Evolutionary conservation across 2,113 vertebrate species (phyloP).

Genomic region (Chelonoidis abingdonii): DNA sequence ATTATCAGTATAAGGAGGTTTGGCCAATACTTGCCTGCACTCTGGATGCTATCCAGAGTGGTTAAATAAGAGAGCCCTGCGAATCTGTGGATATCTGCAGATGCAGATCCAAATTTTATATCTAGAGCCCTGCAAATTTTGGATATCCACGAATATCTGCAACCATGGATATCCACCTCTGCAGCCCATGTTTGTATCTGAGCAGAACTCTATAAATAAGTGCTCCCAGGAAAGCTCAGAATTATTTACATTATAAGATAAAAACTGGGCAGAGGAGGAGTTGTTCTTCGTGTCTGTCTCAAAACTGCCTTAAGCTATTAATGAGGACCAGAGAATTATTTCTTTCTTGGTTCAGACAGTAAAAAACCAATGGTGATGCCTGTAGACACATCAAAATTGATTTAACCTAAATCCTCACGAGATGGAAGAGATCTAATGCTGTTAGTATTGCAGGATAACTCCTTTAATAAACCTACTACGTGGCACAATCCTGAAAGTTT

Average conservation of each 20-base stretch:
- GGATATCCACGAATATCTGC: too few relatives aligned
- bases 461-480: background rate
- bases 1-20: background rate
- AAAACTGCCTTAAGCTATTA: background rate
- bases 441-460: background rate
- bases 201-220: too few relatives aligned
- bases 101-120: too few relatives aligned
- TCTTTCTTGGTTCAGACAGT: background rate
- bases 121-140: too few relatives aligned
- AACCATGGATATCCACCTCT: too few relatives aligned
- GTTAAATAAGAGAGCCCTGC: background rate
- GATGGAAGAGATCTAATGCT: accelerated
- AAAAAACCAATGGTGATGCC: background rate
- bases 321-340: background rate
- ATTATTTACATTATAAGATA: background rate
- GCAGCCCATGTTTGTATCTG: too few relatives aligned
- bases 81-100: background rate
- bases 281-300: background rate
- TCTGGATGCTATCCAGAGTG: background rate
- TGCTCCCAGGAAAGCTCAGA: background rate
- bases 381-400: background rate
- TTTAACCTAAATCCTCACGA: background rate
- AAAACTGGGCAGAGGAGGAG: background rate
- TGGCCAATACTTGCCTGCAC: background rate
- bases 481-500: background rate